Base-by-base conservation (phyloP, 2,888 invertebrate genomes). In the Tryphoninae sp. region DNA sequence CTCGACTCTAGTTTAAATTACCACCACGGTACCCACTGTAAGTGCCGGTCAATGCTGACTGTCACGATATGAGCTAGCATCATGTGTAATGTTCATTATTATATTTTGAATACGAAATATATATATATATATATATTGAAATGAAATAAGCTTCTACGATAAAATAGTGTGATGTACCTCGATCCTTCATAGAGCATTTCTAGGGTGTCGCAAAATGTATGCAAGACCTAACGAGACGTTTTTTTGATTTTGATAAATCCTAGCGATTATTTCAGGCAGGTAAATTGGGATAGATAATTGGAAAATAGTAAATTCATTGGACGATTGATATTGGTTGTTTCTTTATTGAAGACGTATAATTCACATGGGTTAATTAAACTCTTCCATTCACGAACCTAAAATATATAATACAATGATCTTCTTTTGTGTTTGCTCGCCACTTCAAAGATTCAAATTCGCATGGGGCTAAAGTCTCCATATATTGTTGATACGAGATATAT, bases 81-180 rank as follows among this genome's bases (percentile, higher is more conserved):
- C 89, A 88, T 90, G 89, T 90, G 89, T 90, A 91, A 91, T 90
- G 89, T 91, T 91, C 87, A 90, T 89, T 89, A 91, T 91, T 91
- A 91, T 91, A 91, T 91, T 91, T 91, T 91, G 90, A 91, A 91
- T 91, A 91, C 89, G 88, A 91, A 91, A 90, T 91, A 91, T 89
- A 90, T 89, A 90, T 90, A 89, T 89, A 90, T 91, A 91, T 89
- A 90, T 89, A 90, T 90, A 89, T 89, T 89, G 87, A 88, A 89
- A 88, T 88, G 85, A 81, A 79, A 67, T n/a, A 62, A 73, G 72
- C 75, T 81, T 81, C 65, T 72, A 42, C 65, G 19, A 51, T 74
- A 42, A 40, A 53, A 49, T 49, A 2, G 33, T 33, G 7, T 49
- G n/a, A 33, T 49, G n/a, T 58, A 53, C 13, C 42, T 55, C 26